A percentile compares a stretch with the other conserved stretches of the same genome.
phyloP scores from a whole-genome alignment of 2,113 vertebrate species.

The Ciconia maguari region DNA sequence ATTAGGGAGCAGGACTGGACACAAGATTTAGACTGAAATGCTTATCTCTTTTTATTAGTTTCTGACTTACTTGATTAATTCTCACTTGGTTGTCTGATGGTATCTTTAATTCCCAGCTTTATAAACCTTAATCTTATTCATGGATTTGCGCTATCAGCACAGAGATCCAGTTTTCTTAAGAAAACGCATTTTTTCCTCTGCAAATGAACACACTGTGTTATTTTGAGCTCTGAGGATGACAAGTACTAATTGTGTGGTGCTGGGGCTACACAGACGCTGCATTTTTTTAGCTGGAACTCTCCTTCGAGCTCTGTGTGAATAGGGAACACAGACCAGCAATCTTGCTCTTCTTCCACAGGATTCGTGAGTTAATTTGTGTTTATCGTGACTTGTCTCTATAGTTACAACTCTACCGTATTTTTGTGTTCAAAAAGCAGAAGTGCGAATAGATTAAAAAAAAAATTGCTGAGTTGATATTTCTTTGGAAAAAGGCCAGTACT shows the following conservation, averaged over 20 bases:
- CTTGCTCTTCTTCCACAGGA: background rate
- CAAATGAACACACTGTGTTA: background rate
- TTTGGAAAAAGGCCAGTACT: background rate
- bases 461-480: background rate
- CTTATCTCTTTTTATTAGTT: background rate
- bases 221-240: slow-evolving; percentile 31
- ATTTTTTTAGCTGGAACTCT: slow-evolving; percentile 34
- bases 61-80: background rate
- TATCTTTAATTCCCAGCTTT: background rate
- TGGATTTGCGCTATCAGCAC: background rate
- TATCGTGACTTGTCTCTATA: slow-evolving; percentile 46
- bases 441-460: background rate
- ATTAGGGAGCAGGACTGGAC: background rate
- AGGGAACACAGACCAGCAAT: background rate
- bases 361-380: slow-evolving; percentile 15
- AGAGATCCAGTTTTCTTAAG: slow-evolving; percentile 1
- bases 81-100: background rate
- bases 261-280: slow-evolving; percentile 31
- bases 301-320: slow-evolving; percentile 32
- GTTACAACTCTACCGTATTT: background rate
- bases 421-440: slow-evolving; percentile 4
- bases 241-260: slow-evolving; percentile 50
- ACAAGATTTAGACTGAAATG: background rate
- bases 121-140: background rate
- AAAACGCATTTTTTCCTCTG: background rate